These are phyloP conservation scores for Deroplatys truncata DNA, from an alignment of 2,888 invertebrate species.

Conservation along the genomic window DNA sequence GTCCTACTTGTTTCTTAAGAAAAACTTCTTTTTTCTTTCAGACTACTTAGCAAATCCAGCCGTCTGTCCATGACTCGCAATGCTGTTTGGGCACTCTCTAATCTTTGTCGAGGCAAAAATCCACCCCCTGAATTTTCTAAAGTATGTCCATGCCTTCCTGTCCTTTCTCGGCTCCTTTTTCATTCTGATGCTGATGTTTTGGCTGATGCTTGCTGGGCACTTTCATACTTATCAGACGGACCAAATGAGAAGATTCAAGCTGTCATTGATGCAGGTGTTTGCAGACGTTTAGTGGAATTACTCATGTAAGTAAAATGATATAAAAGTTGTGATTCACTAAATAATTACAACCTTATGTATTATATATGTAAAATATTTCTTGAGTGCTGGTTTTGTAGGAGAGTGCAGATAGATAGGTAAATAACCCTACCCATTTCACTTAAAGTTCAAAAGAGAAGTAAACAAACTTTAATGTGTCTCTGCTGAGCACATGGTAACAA, in stretches of 20 bases:
- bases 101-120: constrained; percentile 95
- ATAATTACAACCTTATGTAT: too few species aligned
- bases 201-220: constrained; percentile 94
- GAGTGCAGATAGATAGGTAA: too few species aligned
- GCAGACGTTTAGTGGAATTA: constrained; percentile 68
- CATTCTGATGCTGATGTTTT: constrained; percentile 86
- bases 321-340: background rate
- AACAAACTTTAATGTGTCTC: too few species aligned
- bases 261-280: constrained; percentile 93
- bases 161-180: constrained; percentile 80
- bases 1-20: background rate
- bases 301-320: constrained; percentile 50
- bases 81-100: constrained; percentile 97
- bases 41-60: constrained; percentile 75
- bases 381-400: too few species aligned
- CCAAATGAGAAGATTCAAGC: constrained; percentile 97
- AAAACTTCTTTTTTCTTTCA: constrained; percentile 44
- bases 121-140: constrained; percentile 89
- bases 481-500: too few species aligned
- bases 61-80: constrained; percentile 89
- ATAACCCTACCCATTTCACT: too few species aligned
- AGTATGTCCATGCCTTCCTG: constrained; percentile 77
- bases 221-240: constrained; percentile 93
- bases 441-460: too few species aligned
- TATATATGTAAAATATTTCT: too few species aligned